Conservation (phyloP, 2,113 vertebrate species). For the Egretta garzetta region DNA sequence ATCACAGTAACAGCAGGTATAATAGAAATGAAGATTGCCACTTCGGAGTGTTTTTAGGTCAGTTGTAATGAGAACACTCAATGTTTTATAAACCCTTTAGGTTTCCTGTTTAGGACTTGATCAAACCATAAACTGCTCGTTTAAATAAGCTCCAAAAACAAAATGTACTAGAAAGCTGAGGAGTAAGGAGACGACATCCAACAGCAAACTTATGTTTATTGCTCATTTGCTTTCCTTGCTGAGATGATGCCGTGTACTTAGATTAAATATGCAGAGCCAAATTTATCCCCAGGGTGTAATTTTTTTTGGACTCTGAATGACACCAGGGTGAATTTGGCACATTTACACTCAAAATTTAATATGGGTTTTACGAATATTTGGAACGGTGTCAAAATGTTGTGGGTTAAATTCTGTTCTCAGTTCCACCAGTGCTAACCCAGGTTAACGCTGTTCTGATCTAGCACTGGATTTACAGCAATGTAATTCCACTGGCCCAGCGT, state of each 20-base stretch:
- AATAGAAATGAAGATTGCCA: slow-evolving; percentile 43
- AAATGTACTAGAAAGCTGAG: slow-evolving; percentile 52
- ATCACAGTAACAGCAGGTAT: slow-evolving; percentile 30
- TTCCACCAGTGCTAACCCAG: slow-evolving; percentile 56
- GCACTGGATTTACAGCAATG: slow-evolving; percentile 42
- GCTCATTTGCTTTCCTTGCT: slow-evolving; percentile 58
- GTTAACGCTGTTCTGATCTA: slow-evolving; percentile 57
- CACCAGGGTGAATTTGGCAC: slow-evolving; percentile 65
- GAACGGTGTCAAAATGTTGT: slow-evolving; percentile 64
- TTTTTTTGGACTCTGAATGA: slow-evolving; percentile 59
- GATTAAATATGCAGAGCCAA: slow-evolving; percentile 64
- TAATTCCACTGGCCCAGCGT: slow-evolving; percentile 41
- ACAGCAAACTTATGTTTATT: slow-evolving; percentile 59
- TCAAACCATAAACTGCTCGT: slow-evolving; percentile 65
- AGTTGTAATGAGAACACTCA: slow-evolving; percentile 57
- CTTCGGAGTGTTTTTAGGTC: neutral
- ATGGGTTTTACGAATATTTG: slow-evolving; percentile 54
- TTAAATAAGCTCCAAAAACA: slow-evolving; percentile 70
- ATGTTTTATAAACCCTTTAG: slow-evolving; percentile 51
- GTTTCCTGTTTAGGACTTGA: slow-evolving; percentile 66
- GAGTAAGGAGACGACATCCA: slow-evolving; percentile 57
- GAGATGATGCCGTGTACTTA: slow-evolving; percentile 53
- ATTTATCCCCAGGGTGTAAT: slow-evolving; percentile 62
- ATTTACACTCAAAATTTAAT: slow-evolving; percentile 72
- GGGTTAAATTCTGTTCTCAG: slow-evolving; percentile 64